A percentile compares a stretch with the other conserved stretches of the same genome.
phyloP scores from a whole-genome alignment of 2,113 vertebrate species.

The Clarias batrachus region DNA sequence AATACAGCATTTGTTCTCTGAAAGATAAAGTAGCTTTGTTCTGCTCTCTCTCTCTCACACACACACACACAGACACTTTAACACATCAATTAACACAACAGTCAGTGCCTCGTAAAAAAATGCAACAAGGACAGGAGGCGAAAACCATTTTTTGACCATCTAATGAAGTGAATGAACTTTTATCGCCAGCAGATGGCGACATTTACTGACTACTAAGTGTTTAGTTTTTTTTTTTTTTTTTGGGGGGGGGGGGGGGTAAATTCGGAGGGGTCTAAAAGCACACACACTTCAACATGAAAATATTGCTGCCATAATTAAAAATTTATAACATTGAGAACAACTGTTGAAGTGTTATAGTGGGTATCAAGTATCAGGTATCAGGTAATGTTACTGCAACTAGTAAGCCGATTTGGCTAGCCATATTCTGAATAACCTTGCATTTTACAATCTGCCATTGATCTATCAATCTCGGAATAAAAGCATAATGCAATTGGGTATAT shows the following conservation, averaged over 20 bases:
- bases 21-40: conserved; percentile 41
- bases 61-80: neutral
- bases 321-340: too few relatives aligned
- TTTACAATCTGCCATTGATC: neutral
- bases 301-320: too few relatives aligned
- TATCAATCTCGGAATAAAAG: neutral
- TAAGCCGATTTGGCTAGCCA: neutral
- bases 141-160: neutral
- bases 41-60: neutral
- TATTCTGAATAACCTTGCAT: neutral
- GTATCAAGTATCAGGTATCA: neutral
- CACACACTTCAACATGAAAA: too few relatives aligned
- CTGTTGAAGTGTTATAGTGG: too few relatives aligned
- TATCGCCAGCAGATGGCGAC: neutral
- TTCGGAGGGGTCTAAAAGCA: too few relatives aligned
- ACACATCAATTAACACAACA: neutral
- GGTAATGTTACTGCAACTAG: neutral
- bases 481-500: too few relatives aligned
- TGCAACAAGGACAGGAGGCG: neutral
- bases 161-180: neutral
- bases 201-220: neutral
- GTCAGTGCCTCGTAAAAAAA: neutral
- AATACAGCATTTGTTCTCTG: conserved; percentile 33
- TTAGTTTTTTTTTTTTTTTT: too few relatives aligned
- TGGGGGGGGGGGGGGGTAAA: too few relatives aligned